Percentiles rank a stretch among this genome's conserved stretches.
Conservation (phyloP, 2,113 vertebrate species). For the Girardinichthys multiradiatus region DNA sequence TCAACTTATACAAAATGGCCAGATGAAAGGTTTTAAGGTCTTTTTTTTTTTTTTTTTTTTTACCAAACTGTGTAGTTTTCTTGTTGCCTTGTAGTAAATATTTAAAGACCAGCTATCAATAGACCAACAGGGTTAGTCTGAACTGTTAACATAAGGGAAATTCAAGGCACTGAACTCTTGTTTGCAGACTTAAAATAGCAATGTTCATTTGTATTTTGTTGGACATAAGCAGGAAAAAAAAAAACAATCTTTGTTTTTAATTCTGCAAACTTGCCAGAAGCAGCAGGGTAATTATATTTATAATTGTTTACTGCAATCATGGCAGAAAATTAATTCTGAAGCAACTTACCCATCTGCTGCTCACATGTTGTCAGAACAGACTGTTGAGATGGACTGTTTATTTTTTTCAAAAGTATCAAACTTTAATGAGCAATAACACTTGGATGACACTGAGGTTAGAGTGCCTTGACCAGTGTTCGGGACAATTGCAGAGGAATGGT, state of each 20-base stretch:
- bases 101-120: background rate
- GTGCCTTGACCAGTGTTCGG: conserved; percentile 25
- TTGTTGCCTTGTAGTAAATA: background rate
- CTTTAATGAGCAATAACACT: conserved; percentile 54
- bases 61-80: background rate
- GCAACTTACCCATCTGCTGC: conserved; percentile 50
- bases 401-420: conserved; percentile 14
- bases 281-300: conserved; percentile 57
- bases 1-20: background rate
- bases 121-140: background rate
- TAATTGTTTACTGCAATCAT: conserved; percentile 56
- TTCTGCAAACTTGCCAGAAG: conserved; percentile 39
- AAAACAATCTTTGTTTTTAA: background rate
- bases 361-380: conserved; percentile 37
- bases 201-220: background rate
- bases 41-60: background rate
- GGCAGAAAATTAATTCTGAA: conserved; percentile 54
- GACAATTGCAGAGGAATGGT: conserved; percentile 8
- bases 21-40: background rate
- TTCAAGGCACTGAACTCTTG: background rate
- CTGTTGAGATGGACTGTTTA: conserved; percentile 37
- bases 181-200: background rate
- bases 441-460: conserved; percentile 5
- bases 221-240: background rate
- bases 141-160: background rate